Percentiles rank a stretch among this genome's conserved stretches.
phyloP scores from a whole-genome alignment of 2,888 invertebrate species.

The Vesta saturnalis region DNA sequence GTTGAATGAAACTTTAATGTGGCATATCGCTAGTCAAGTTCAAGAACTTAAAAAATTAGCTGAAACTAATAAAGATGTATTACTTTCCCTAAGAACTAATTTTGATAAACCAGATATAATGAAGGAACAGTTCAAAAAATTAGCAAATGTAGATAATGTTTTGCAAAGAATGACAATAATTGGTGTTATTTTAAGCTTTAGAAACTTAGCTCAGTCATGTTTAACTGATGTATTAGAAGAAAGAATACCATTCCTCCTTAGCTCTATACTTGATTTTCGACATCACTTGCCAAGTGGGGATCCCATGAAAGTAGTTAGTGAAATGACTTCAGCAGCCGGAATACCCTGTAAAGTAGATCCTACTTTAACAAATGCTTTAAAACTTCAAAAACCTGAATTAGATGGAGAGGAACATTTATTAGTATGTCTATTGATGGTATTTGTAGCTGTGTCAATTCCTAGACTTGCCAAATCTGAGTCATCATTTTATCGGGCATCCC shows the following conservation, averaged over 20 bases:
- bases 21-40: slow-evolving; percentile 98
- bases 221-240: slow-evolving; percentile 92
- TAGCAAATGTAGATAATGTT: slow-evolving; percentile 94
- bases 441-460: slow-evolving; percentile 97
- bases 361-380: slow-evolving; percentile 88
- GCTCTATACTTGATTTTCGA: slow-evolving; percentile 94
- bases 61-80: slow-evolving; percentile 89
- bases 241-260: slow-evolving; percentile 94
- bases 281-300: slow-evolving; percentile 92
- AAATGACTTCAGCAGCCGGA: slow-evolving; percentile 98
- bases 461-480: slow-evolving; percentile 91
- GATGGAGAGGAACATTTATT: slow-evolving; percentile 94
- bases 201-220: slow-evolving; percentile 93
- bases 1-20: slow-evolving; percentile 95
- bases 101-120: slow-evolving; percentile 99
- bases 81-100: slow-evolving; percentile 90
- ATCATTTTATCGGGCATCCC: slow-evolving; percentile 86
- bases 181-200: slow-evolving; percentile 96
- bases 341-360: slow-evolving; percentile 95
- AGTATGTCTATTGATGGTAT: slow-evolving; percentile 97
- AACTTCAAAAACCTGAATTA: slow-evolving; percentile 86
- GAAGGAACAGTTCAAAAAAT: slow-evolving; percentile 92
- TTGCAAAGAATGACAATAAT: slow-evolving; percentile 97
- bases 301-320: slow-evolving; percentile 90
- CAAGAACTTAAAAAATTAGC: slow-evolving; percentile 95